Conservation (phyloP, 2,113 vertebrate species). For the Ophthalmolycus amberensis region DNA sequence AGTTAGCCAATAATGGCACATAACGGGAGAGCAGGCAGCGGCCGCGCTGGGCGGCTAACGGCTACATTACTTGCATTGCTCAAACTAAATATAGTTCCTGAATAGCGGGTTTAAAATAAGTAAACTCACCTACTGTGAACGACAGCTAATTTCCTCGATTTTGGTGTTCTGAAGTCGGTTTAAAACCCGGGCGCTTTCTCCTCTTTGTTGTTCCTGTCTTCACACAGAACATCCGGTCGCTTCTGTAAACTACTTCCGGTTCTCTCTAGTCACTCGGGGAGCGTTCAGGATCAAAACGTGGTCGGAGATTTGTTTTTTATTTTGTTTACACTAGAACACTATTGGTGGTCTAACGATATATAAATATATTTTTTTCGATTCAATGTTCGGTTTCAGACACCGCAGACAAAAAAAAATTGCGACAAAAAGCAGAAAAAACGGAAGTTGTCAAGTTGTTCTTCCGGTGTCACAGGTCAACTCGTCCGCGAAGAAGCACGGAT, state of each 20-base stretch:
- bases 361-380: neutral
- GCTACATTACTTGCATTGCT: neutral
- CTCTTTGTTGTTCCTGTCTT: constrained; percentile 77
- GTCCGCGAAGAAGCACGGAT: neutral
- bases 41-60: constrained; percentile 16
- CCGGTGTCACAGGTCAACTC: constrained; percentile 63
- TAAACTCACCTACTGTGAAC: constrained; percentile 24
- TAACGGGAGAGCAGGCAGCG: constrained; percentile 24
- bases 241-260: constrained; percentile 46
- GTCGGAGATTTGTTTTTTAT: neutral
- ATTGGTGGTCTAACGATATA: too few species aligned
- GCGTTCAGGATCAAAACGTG: constrained; percentile 23
- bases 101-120: fast-evolving
- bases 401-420: neutral
- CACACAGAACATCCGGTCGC: constrained; percentile 64
- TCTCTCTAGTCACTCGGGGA: neutral
- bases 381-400: neutral
- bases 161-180: constrained; percentile 25
- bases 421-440: neutral
- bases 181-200: constrained; percentile 61
- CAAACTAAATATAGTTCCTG: neutral
- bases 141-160: neutral
- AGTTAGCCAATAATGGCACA: constrained; percentile 50
- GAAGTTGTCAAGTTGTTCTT: constrained; percentile 44
- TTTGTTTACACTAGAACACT: neutral